phyloP scores from a whole-genome alignment of 2,113 vertebrate genomes.

The Poecilia latipinna region DNA sequence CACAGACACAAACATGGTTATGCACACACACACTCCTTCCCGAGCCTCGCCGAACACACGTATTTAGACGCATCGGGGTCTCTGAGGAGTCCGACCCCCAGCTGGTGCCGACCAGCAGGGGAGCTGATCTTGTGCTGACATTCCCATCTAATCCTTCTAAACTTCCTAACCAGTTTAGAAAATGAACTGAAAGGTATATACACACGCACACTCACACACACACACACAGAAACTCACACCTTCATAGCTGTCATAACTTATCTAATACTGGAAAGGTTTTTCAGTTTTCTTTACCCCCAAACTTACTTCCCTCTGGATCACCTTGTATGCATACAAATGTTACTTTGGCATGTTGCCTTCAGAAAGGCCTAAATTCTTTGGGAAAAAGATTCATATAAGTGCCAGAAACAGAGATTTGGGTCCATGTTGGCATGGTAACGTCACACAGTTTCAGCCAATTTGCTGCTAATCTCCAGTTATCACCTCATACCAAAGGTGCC shows the following conservation, averaged over 20 bases:
- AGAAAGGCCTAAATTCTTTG: background rate
- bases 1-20: conserved; percentile 44
- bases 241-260: conserved; percentile 25
- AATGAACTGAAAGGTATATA: conserved; percentile 35
- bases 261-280: conserved; percentile 34
- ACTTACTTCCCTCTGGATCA: background rate
- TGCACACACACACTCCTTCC: conserved; percentile 35
- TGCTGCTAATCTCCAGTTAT: background rate
- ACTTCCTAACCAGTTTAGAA: conserved; percentile 40
- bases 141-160: conserved; percentile 61
- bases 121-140: conserved; percentile 68
- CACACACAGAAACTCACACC: conserved; percentile 7
- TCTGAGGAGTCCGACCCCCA: conserved; percentile 80
- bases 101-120: conserved; percentile 76
- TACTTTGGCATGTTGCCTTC: background rate
- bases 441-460: background rate
- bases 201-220: conserved; percentile 23
- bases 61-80: conserved; percentile 62
- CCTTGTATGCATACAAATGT: conserved; percentile 2
- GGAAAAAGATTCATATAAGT: background rate
- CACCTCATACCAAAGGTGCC: background rate
- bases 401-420: background rate
- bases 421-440: background rate
- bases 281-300: conserved; percentile 24
- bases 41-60: conserved; percentile 34